Conservation (phyloP, 2,888 invertebrate species). For the Cetonia aurata region DNA sequence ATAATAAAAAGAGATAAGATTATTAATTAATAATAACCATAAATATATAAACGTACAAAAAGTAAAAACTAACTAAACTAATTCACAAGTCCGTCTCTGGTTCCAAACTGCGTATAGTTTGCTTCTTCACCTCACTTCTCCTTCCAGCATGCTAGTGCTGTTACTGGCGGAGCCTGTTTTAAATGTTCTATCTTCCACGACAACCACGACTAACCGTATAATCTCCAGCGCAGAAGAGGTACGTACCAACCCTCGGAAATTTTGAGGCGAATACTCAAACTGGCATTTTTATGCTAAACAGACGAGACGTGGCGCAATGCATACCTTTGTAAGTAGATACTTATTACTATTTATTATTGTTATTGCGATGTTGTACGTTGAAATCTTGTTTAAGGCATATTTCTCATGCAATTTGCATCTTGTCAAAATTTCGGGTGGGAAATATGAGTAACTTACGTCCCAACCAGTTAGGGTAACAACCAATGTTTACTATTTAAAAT, state of each 20-base stretch:
- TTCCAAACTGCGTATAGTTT: constrained; percentile 12
- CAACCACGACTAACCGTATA: constrained; percentile 31
- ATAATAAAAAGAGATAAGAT: too few relatives aligned
- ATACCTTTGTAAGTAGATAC: constrained; percentile 7
- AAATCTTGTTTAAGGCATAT: constrained; percentile 6
- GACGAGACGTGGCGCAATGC: background rate
- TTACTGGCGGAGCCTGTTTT: constrained; percentile 4
- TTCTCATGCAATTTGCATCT: constrained; percentile 27
- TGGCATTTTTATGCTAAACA: constrained; percentile 30
- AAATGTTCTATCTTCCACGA: constrained; percentile 30
- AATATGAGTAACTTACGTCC: background rate
- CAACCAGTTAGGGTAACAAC: too few relatives aligned
- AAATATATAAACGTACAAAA: background rate
- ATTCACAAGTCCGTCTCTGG: constrained; percentile 14
- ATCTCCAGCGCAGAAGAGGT: constrained; percentile 13
- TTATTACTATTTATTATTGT: constrained; percentile 33
- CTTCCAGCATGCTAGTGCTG: constrained; percentile 1
- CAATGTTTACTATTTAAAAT: too few relatives aligned
- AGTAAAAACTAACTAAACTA: background rate
- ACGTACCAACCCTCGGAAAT: constrained; percentile 7
- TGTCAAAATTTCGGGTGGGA: background rate
- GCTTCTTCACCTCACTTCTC: constrained; percentile 7
- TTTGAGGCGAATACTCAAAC: constrained; percentile 15
- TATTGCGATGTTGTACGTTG: background rate
- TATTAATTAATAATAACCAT: too few relatives aligned